These are phyloP conservation scores for Proteles cristata DNA, from an alignment of 2,113 vertebrate species.

Conservation along the genomic window DNA sequence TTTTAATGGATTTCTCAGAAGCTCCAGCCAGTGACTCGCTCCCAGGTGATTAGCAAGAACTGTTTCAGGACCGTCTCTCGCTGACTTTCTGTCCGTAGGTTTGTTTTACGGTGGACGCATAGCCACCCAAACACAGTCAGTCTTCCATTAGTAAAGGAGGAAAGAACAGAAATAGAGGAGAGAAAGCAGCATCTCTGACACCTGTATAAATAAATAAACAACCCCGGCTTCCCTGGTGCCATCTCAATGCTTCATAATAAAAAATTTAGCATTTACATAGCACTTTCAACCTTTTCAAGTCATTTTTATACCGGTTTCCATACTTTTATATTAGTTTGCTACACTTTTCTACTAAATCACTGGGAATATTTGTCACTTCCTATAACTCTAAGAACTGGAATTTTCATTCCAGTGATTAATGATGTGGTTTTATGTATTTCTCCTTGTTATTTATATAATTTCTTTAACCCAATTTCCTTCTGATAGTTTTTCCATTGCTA, in stretches of 20 bases:
- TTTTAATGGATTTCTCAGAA: background rate
- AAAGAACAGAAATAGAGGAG: fast-evolving
- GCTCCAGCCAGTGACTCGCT: fast-evolving
- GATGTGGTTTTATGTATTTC: background rate
- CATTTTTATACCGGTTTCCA: slow-evolving; percentile 21
- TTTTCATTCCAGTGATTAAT: slow-evolving; percentile 58
- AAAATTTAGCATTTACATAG: background rate
- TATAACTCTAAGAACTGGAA: background rate
- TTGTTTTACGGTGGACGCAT: background rate
- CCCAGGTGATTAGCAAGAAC: fast-evolving
- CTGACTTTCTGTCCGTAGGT: background rate
- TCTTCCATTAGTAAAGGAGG: background rate
- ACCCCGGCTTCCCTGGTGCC: background rate
- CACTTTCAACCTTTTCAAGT: slow-evolving; percentile 22
- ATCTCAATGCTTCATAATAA: background rate
- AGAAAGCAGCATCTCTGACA: background rate
- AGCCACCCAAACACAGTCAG: background rate
- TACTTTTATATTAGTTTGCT: slow-evolving; percentile 19
- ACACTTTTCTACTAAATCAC: slow-evolving; percentile 31
- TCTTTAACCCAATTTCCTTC: slow-evolving; percentile 61
- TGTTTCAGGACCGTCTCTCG: fast-evolving
- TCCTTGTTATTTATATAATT: slow-evolving; percentile 45
- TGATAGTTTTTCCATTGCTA: background rate
- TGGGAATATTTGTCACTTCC: slow-evolving; percentile 48
- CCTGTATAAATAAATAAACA: background rate